Base-by-base conservation (phyloP, 2,113 vertebrate genomes). In the Ardeotis arabs region DNA sequence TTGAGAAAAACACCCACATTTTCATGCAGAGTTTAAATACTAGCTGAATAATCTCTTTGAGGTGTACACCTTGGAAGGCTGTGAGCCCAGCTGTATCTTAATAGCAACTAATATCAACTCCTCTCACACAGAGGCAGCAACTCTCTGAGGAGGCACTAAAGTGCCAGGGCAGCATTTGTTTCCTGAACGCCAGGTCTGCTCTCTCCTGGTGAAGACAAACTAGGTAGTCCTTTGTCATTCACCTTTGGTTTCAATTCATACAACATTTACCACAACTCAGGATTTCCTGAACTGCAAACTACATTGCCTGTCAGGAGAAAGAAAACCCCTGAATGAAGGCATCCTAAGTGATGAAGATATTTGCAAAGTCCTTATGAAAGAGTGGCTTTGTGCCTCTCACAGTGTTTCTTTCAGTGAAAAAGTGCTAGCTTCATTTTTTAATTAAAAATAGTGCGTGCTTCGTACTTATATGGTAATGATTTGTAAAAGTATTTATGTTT, bases 401-500 rank as follows among this genome's bases (percentile, higher is more conserved):
- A 79, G 28, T 41, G 25, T 70, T 87, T 59, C n/a, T 76, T 74
- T 80, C 41, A 33, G 63, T 67, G 58, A 77, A 94, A 95, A 89
- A 91, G 80, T 80, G 50, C 63, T 83, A 76, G 77, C 66, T 95
- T 87, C n/a, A 85, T 83, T 95, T 96, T 92, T 96, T 90, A 94
- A 92, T 96, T 95, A 85, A 95, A 96, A 93, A 50, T 93, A 83
- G 67, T 83, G 59, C 17, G 1, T 80, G 84, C 91, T 62, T 95
- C 84, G 73, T 83, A 89, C 70, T 96, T 96, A 60, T 3, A 47
- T 70, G 74, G 69, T 87, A 96, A 96, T 85, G 86, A 95, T 95
- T 96, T 96, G 94, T 89, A 95, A 77, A 97, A 97, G 84, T 96
- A 96, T 96, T 96, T 96, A 95, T 96, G 87, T 91, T 95, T 94